phyloP scores from a whole-genome alignment of 92 coral and sea anemone species.

The Chrysogorgia sp. region DNA sequence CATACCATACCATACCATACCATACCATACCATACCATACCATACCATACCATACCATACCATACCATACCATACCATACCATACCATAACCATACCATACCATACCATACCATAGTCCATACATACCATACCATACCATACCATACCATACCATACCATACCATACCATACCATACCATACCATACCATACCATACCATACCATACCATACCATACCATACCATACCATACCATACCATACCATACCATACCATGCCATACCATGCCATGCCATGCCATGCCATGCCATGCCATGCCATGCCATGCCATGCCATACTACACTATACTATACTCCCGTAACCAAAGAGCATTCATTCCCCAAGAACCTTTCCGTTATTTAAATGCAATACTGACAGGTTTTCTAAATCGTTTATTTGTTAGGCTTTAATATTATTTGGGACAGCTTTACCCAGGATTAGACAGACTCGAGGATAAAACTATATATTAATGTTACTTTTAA shows the following conservation, averaged over 20 bases:
- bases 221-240: not conserved
- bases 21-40: no score
- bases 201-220: not conserved
- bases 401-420: no score
- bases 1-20: no score
- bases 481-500: no score
- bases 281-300: conserved; percentile 11
- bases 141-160: conserved; percentile 11
- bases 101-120: conserved; percentile 10
- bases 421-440: no score
- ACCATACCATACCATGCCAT: conserved; percentile 22
- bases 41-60: no score
- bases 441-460: no score
- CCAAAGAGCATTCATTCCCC: no score
- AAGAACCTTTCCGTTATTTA: no score
- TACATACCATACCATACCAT: not conserved
- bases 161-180: conserved; percentile 15
- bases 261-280: not conserved
- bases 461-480: no score
- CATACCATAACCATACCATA: conserved; percentile 10
- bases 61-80: no score
- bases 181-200: conserved; percentile 16
- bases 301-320: conserved; percentile 1
- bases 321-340: conserved; percentile 45
- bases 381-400: no score